phyloP scores from a whole-genome alignment of 1,140 invertebrate genomes.

The Cydia pomonella region DNA sequence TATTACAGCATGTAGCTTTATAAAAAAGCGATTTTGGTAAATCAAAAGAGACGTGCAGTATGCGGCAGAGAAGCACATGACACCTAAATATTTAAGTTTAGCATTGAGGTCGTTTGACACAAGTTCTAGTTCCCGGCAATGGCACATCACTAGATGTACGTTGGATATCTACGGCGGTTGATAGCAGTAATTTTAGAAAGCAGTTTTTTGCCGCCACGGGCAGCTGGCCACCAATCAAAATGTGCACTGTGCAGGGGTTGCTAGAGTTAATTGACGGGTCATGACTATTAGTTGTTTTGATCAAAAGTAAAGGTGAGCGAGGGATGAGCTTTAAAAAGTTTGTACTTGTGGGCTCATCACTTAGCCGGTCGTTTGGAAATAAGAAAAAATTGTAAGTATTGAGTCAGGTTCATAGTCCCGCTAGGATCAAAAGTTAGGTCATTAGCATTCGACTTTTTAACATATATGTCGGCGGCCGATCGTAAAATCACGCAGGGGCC shows the following conservation, averaged over 20 bases:
- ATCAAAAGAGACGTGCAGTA: too few relatives aligned
- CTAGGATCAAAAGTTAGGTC: too few relatives aligned
- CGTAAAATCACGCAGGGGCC: too few relatives aligned
- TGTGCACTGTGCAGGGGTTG: constrained; percentile 69
- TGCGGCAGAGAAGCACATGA: neutral
- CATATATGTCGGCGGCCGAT: too few relatives aligned
- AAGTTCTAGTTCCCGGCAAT: neutral
- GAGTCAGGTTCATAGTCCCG: too few relatives aligned
- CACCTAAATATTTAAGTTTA: neutral
- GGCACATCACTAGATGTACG: neutral
- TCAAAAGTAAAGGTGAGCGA: constrained; percentile 38
- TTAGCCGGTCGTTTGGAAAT: neutral
- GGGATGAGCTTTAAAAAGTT: constrained; percentile 27
- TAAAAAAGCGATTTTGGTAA: too few relatives aligned
- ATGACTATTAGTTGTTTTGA: constrained; percentile 56
- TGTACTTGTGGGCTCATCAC: neutral
- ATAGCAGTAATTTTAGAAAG: constrained; percentile 70
- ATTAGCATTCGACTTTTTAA: too few relatives aligned
- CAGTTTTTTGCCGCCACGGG: constrained; percentile 66
- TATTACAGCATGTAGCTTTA: too few relatives aligned
- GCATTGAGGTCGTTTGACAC: neutral
- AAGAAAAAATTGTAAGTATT: neutral
- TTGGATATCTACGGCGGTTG: constrained; percentile 43
- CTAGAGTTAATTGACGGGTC: constrained; percentile 62
- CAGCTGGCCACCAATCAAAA: constrained; percentile 74